Conservation (phyloP, 92 coral and sea anemone genomes). For the Porites rus region DNA sequence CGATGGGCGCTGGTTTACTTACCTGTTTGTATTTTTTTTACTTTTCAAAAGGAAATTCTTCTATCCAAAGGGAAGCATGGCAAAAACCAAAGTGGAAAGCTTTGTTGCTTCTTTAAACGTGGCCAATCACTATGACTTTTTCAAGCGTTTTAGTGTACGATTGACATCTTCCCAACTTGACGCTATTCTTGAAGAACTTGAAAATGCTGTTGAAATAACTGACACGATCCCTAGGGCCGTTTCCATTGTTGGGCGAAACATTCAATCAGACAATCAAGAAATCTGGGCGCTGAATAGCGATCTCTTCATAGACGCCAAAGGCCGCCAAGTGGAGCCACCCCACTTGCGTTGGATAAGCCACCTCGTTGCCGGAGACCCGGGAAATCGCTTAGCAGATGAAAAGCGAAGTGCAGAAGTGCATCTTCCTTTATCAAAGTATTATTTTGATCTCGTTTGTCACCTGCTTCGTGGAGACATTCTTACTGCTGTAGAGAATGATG, state of each 20-base stretch:
- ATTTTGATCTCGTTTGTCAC: conserved; percentile 40
- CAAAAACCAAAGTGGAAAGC: conserved; percentile 20
- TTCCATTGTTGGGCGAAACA: conserved; percentile 21
- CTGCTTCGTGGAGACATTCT: conserved; percentile 30
- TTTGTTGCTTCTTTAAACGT: not conserved
- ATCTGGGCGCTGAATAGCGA: conserved; percentile 37
- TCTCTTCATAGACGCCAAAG: conserved; percentile 29
- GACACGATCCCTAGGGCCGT: conserved; percentile 18
- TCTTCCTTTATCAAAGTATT: conserved; percentile 34
- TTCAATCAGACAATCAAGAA: not conserved
- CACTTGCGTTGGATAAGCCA: conserved; percentile 45
- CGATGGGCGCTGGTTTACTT: not conserved
- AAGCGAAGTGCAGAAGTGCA: not conserved
- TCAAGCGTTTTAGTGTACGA: conserved; percentile 9
- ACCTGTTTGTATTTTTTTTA: conserved; percentile 1
- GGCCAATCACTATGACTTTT: not conserved
- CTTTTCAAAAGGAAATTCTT: conserved; percentile 11
- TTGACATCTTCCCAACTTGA: conserved; percentile 1
- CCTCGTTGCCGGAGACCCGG: conserved; percentile 37
- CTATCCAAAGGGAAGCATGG: conserved; percentile 8
- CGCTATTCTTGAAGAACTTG: conserved; percentile 1
- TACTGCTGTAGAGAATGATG: conserved; percentile 3
- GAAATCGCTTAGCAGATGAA: conserved; percentile 44
- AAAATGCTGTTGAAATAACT: conserved; percentile 11
- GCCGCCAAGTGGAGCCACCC: conserved; percentile 12